A percentile compares a stretch with the other conserved stretches of the same genome.
Evolutionary conservation across 2,113 vertebrate genomes (phyloP).

Genomic region (Calyptommatus sinebrachiatus): DNA sequence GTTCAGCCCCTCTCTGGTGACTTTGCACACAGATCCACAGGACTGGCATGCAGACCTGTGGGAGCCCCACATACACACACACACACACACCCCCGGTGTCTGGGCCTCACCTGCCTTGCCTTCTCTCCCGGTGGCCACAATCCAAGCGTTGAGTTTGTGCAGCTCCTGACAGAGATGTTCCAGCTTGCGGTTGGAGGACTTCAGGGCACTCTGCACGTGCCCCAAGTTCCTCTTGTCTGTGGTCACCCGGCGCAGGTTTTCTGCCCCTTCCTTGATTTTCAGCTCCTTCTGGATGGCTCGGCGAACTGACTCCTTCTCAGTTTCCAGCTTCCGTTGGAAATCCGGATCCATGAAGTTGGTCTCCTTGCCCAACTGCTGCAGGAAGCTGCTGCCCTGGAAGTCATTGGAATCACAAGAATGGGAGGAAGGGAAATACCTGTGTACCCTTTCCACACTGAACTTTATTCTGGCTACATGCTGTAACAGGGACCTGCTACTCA

Average conservation of each 20-base stretch:
- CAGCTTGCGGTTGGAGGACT: conserved; percentile 83
- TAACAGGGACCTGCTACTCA: no score
- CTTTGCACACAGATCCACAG: no score
- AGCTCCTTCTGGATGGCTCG: conserved; percentile 91
- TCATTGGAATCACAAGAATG: neutral
- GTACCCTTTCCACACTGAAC: no score
- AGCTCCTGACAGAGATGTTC: conserved; percentile 84
- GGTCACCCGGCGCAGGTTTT: conserved; percentile 87
- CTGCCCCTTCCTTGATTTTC: conserved; percentile 93
- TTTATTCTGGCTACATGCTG: no score
- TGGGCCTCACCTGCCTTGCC: neutral
- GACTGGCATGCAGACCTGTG: no score
- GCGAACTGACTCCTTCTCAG: conserved; percentile 85
- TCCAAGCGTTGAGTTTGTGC: conserved; percentile 85
- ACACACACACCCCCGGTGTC: no score
- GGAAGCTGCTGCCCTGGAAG: conserved; percentile 67
- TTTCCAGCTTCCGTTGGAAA: conserved; percentile 85
- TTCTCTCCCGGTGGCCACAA: conserved; percentile 79
- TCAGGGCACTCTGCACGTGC: conserved; percentile 86
- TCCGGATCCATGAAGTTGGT: conserved; percentile 77
- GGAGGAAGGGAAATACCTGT: no score
- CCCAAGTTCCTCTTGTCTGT: conserved; percentile 85
- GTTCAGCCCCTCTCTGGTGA: no score
- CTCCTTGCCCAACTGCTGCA: conserved; percentile 76
- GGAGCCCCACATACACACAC: no score